Base-by-base conservation (phyloP, 1,140 invertebrate genomes). In the Lucilia cuprina region DNA sequence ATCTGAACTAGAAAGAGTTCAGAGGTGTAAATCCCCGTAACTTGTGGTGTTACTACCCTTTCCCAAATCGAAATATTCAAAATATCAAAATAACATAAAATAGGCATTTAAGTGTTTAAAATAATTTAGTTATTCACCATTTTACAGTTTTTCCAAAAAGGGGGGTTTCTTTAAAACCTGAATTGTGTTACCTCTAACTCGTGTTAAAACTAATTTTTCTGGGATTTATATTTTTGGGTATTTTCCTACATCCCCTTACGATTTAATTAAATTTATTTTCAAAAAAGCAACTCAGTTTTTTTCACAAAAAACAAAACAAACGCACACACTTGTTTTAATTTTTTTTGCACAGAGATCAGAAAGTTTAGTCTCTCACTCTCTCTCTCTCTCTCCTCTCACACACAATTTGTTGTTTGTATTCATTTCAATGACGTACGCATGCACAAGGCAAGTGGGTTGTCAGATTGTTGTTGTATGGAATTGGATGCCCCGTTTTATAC, bases 371-470 rank as follows among this genome's bases (percentile, higher is more conserved):
- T 30, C 25, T 30, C 25, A 2, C 14, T 60, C 55, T 14, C 55
- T 60, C 55, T 60, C 55, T 60, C 55, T 60, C 65, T 70, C 5
- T 9, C 0, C 65, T 70, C 55, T 60, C 65, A 70, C 19, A 70
- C 65, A 70, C 19, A 70, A 70, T 70, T 70, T 70, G 19, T 70
- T 10, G 7, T 7, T 12, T 60, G 55, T 70, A 70, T 19, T 70
- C 65, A 70, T 21, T 70, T 70, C 65, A 70, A 70, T 70, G 65
- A 70, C 65, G 65, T 70, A 70, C 65, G 65, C 65, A 70, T 70
- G 65, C 65, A 70, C 65, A 70, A 70, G 65, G 65, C 65, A 70
- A 70, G 75, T 78, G 75, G 75, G 34, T 49, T 49, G 34, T 41
- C 3, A 30, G 25, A 30, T 77, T n/a, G 14, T 77, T 77, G 17